These are phyloP conservation scores for Malurus elegans DNA, from an alignment of 2,113 vertebrate genomes.

Conservation along the genomic window DNA sequence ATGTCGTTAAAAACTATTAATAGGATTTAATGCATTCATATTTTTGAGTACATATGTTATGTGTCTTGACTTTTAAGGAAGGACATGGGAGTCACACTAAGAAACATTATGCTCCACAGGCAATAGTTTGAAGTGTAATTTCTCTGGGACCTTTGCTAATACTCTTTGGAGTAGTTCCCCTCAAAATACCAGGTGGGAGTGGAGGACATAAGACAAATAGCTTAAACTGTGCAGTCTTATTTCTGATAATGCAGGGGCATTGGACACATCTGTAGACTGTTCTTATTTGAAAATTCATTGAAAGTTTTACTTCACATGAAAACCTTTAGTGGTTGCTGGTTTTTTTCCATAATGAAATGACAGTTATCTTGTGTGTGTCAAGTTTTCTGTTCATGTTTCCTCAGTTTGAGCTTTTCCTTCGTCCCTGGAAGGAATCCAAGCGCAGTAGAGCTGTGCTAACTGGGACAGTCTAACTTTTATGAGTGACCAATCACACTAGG, in stretches of 20 bases:
- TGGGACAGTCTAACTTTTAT: neutral
- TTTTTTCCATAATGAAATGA: neutral
- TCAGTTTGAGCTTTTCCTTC: neutral
- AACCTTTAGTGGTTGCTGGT: neutral
- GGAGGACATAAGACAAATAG: neutral
- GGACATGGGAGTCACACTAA: neutral
- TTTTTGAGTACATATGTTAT: neutral
- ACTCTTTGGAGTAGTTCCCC: neutral
- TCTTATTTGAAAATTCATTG: neutral
- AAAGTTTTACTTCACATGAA: neutral
- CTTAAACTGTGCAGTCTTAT: neutral
- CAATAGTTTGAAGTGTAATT: neutral
- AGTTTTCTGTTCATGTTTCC: neutral
- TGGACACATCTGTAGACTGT: neutral
- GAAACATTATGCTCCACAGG: neutral
- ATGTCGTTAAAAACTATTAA: neutral
- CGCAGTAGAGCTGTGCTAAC: neutral
- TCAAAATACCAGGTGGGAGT: neutral
- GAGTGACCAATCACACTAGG: neutral
- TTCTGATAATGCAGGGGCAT: neutral
- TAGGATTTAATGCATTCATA: neutral
- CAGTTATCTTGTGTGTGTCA: rapidly evolving
- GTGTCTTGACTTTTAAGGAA: neutral
- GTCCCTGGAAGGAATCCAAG: neutral
- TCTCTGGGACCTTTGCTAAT: neutral